These are phyloP conservation scores for Drosophila phalerata DNA, from an alignment of 2,888 invertebrate genomes.

Conservation along the genomic window DNA sequence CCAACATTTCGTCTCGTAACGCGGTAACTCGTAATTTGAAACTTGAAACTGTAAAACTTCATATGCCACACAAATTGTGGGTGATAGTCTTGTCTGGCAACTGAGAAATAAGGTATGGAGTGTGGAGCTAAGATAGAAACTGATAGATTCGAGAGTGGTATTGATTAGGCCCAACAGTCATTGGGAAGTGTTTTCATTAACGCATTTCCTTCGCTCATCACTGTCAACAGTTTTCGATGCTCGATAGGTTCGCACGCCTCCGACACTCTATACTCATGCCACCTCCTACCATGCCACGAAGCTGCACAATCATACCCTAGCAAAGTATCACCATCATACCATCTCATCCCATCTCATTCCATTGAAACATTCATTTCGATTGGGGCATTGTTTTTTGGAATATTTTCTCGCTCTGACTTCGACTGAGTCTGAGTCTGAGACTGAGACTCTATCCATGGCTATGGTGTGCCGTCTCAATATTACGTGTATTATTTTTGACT, in stretches of 20 bases:
- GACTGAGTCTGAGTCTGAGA: neutral
- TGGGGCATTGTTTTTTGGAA: slow-evolving; percentile 52
- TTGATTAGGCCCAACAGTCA: slow-evolving; percentile 45
- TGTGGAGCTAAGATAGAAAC: neutral
- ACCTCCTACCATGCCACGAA: too few species aligned
- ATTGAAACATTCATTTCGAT: slow-evolving; percentile 30
- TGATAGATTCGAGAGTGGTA: slow-evolving; percentile 6
- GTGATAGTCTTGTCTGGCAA: slow-evolving; percentile 21
- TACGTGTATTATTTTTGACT: slow-evolving; percentile 62
- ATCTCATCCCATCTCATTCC: slow-evolving; percentile 4
- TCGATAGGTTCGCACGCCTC: slow-evolving; percentile 41
- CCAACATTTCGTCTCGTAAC: slow-evolving; percentile 59
- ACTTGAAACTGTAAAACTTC: slow-evolving; percentile 30
- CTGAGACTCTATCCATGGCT: neutral
- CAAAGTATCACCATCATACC: neutral
- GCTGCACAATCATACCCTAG: neutral
- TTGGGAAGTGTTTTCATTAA: slow-evolving; percentile 37
- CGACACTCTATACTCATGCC: neutral
- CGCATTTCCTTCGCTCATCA: slow-evolving; percentile 20
- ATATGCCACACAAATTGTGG: slow-evolving; percentile 39
- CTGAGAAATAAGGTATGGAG: neutral
- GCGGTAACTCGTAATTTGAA: slow-evolving; percentile 45
- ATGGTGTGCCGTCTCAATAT: slow-evolving; percentile 52
- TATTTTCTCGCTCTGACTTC: slow-evolving; percentile 23
- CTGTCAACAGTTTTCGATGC: slow-evolving; percentile 24